Percentiles rank a stretch among this genome's conserved stretches.
These are phyloP conservation scores for Pogonomyrmex barbatus DNA, from an alignment of 1,140 invertebrate species.

Conservation along the genomic window DNA sequence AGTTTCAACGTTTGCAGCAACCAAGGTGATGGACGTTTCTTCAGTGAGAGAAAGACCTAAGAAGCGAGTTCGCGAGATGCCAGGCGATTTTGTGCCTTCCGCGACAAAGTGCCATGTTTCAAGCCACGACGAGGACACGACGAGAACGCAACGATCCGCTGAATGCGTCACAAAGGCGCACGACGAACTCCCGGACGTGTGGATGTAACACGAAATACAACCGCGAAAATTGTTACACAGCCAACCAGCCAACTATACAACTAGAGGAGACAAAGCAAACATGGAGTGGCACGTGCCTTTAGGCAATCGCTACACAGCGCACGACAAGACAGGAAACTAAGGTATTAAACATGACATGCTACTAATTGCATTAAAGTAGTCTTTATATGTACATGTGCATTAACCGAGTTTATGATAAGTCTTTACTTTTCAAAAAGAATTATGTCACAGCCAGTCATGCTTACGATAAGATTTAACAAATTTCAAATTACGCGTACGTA, in stretches of 20 bases:
- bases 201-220: slow-evolving; percentile 18
- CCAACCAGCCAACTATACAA: slow-evolving; percentile 6
- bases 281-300: not conserved
- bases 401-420: not conserved
- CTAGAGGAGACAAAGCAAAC: slow-evolving; percentile 12
- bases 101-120: slow-evolving; percentile 10
- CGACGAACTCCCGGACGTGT: not conserved
- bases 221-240: slow-evolving; percentile 26
- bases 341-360: not conserved
- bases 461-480: slow-evolving; percentile 2
- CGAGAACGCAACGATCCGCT: not conserved
- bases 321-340: not conserved
- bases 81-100: slow-evolving; percentile 33
- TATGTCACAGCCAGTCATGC: not conserved
- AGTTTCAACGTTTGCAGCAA: slow-evolving; percentile 47
- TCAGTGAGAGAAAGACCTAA: slow-evolving; percentile 28
- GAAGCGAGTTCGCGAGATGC: slow-evolving; percentile 30
- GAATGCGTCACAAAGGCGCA: slow-evolving; percentile 30
- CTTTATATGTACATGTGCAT: not conserved
- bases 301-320: not conserved
- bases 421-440: not conserved
- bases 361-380: not conserved
- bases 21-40: slow-evolving; percentile 43
- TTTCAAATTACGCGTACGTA: not conserved
- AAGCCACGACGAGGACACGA: too few species aligned